Percentiles rank a stretch among this genome's conserved stretches.
phyloP scores from a whole-genome alignment of 2,888 invertebrate genomes.

The Cephonodes hylas region DNA sequence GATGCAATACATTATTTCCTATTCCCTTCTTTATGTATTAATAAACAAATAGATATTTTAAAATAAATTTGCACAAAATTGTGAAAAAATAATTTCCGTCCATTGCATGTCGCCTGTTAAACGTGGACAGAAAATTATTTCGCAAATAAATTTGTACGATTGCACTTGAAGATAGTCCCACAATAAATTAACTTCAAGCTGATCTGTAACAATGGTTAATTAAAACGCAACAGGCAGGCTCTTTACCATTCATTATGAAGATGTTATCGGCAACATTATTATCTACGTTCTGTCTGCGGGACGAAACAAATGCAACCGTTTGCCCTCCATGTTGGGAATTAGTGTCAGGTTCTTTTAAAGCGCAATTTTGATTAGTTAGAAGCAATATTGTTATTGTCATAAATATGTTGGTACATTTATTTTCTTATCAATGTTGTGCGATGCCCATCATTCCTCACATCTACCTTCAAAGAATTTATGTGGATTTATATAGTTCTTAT shows the following conservation, averaged over 20 bases:
- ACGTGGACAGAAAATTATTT: conserved; percentile 3
- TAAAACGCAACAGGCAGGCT: conserved; percentile 10
- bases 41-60: no score
- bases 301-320: neutral
- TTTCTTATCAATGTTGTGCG: neutral
- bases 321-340: neutral
- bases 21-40: no score
- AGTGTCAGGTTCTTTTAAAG: neutral
- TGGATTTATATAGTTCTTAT: no score
- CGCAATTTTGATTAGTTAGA: neutral
- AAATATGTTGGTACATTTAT: no score
- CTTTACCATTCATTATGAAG: conserved; percentile 20
- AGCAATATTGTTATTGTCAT: no score
- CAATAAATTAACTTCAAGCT: conserved; percentile 4
- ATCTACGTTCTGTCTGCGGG: conserved; percentile 12
- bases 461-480: no score
- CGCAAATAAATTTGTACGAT: conserved; percentile 2
- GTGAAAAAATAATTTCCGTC: neutral
- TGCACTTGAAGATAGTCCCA: neutral
- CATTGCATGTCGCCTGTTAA: neutral
- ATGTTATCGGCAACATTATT: conserved; percentile 21
- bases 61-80: no score
- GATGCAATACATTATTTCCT: no score
- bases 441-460: no score
- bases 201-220: conserved; percentile 11